Evolutionary conservation across 2,113 vertebrate genomes (phyloP).

Genomic region (Lycaon pictus): DNA sequence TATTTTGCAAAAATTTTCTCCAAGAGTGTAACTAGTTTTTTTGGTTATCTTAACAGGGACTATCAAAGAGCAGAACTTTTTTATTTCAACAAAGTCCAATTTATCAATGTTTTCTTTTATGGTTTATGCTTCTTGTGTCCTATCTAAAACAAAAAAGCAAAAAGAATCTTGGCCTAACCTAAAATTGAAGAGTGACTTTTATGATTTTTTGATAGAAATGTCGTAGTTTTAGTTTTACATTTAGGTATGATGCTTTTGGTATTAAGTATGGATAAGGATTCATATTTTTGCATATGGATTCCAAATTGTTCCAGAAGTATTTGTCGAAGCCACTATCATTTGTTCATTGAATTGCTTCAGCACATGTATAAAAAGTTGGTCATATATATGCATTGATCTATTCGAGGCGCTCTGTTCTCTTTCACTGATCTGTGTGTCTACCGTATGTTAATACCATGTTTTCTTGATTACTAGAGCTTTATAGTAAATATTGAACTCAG

Average conservation of each 20-base stretch:
- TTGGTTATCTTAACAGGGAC: neutral
- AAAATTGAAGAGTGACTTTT: neutral
- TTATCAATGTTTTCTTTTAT: neutral
- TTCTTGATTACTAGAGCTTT: neutral
- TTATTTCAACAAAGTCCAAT: slow-evolving; percentile 4
- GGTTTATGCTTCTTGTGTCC: neutral
- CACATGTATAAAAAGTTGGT: neutral
- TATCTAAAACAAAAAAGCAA: neutral
- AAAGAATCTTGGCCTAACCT: neutral
- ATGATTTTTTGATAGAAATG: neutral
- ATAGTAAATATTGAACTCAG: neutral
- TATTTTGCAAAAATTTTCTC: neutral
- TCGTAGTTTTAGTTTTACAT: neutral
- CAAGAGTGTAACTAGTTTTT: neutral
- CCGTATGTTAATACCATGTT: neutral
- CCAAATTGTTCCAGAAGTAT: neutral
- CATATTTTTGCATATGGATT: neutral
- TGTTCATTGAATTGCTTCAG: neutral
- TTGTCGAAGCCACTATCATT: neutral
- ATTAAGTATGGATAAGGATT: neutral
- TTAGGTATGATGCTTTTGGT: neutral
- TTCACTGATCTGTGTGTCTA: neutral
- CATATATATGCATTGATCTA: neutral
- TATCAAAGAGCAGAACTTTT: neutral
- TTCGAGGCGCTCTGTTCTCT: neutral